A percentile compares a stretch with the other conserved stretches of the same genome.
These are phyloP conservation scores for Cebidichthys violaceus DNA, from an alignment of 2,113 vertebrate species.

Conservation along the genomic window DNA sequence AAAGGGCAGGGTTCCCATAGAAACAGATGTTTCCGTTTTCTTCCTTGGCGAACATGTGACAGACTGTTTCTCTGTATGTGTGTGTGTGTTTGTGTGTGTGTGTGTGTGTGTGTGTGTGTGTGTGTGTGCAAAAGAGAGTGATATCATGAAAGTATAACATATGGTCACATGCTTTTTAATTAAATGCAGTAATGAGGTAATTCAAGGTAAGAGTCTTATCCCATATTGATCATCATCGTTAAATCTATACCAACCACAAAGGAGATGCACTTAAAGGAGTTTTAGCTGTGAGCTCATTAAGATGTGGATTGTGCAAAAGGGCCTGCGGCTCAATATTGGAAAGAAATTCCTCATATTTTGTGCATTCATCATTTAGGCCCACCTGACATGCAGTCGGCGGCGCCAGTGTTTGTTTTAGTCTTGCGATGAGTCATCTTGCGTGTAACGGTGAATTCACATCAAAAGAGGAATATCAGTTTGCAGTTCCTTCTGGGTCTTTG, in stretches of 20 bases:
- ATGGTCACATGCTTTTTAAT: constrained; percentile 11
- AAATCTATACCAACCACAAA: constrained; percentile 8
- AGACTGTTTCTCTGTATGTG: constrained; percentile 39
- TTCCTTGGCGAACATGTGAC: constrained; percentile 54
- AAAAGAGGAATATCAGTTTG: constrained; percentile 46
- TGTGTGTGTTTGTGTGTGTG: neutral
- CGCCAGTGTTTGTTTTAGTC: constrained; percentile 39
- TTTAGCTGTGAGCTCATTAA: neutral
- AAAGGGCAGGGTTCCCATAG: constrained; percentile 68
- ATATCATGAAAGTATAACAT: constrained; percentile 17
- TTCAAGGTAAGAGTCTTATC: constrained; percentile 2
- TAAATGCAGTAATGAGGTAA: constrained; percentile 24
- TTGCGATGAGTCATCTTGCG: constrained; percentile 38
- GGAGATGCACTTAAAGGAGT: constrained; percentile 1
- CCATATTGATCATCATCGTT: constrained; percentile 35
- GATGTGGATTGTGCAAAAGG: neutral
- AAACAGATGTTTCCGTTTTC: constrained; percentile 69
- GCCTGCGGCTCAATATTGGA: neutral
- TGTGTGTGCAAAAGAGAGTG: neutral
- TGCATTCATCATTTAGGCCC: constrained; percentile 8
- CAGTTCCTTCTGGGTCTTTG: constrained; percentile 33
- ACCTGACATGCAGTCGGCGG: constrained; percentile 26
- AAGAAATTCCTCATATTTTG: constrained; percentile 9
- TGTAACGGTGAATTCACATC: constrained; percentile 36
- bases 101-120: neutral